phyloP scores from a whole-genome alignment of 1,140 invertebrate genomes.

The Samia ricini region DNA sequence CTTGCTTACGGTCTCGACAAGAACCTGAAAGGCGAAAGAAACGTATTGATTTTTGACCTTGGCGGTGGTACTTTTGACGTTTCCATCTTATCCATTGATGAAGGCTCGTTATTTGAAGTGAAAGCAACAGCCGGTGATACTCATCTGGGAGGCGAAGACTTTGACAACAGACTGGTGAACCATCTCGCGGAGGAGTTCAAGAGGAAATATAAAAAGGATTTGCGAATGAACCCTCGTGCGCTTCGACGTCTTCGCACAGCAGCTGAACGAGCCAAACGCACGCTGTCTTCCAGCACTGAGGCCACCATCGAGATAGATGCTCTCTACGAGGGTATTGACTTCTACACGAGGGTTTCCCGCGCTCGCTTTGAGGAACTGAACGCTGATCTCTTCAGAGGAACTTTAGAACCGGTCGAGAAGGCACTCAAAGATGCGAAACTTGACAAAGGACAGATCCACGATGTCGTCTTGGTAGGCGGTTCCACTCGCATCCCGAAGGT shows the following conservation, averaged over 20 bases:
- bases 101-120: conserved; percentile 85
- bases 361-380: conserved; percentile 75
- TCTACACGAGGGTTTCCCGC: conserved; percentile 70
- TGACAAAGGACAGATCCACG: conserved; percentile 82
- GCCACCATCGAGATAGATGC: conserved; percentile 76
- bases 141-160: conserved; percentile 85
- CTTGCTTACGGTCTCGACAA: conserved; percentile 87
- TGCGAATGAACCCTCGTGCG: conserved; percentile 65
- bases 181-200: conserved; percentile 78
- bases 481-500: conserved; percentile 82
- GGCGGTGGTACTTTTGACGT: no score
- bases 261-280: conserved; percentile 79
- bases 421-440: conserved; percentile 83
- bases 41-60: conserved; percentile 78
- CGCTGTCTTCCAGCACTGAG: conserved; percentile 75
- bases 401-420: conserved; percentile 78
- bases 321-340: conserved; percentile 73
- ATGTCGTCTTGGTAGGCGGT: conserved; percentile 85
- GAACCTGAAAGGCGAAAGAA: conserved; percentile 84
- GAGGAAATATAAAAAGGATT: conserved; percentile 74
- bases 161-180: conserved; percentile 86
- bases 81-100: conserved; percentile 85
- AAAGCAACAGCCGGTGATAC: conserved; percentile 80
- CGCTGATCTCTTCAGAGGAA: conserved; percentile 76
- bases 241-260: conserved; percentile 81